These are phyloP conservation scores for Pecten maximus DNA, from an alignment of 2,888 invertebrate genomes.

Conservation along the genomic window DNA sequence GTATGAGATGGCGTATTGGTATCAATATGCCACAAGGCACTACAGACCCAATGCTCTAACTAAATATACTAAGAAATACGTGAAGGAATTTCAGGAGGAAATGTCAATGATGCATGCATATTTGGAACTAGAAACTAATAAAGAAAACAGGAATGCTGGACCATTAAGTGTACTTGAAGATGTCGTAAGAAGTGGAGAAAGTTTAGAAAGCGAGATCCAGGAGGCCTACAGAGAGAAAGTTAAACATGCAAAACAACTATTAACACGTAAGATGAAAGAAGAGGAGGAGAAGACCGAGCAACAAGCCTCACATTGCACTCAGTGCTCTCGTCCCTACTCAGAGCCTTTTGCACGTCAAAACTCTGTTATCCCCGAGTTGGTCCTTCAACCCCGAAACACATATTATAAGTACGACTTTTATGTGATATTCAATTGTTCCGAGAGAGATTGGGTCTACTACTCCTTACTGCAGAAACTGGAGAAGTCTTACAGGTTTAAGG, in stretches of 20 bases:
- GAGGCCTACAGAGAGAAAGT: not conserved
- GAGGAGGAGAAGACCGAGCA: not conserved
- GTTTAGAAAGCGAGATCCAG: not conserved
- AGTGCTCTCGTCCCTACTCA: not conserved
- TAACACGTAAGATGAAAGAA: not conserved
- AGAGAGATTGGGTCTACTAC: constrained; percentile 50
- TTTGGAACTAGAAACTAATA: not conserved
- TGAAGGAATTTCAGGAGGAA: not conserved
- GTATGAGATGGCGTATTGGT: constrained; percentile 2
- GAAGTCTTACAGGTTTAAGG: constrained; percentile 46
- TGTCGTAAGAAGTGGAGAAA: not conserved
- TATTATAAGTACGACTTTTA: constrained; percentile 48
- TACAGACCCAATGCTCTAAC: not conserved
- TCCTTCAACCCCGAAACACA: constrained; percentile 35
- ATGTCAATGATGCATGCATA: constrained; percentile 15
- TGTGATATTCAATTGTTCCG: constrained; percentile 39
- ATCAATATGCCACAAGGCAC: not conserved
- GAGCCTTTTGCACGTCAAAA: not conserved
- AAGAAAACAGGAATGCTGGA: not conserved
- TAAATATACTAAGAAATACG: not conserved
- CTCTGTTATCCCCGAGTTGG: constrained; percentile 37
- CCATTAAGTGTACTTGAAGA: not conserved
- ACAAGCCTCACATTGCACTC: not conserved
- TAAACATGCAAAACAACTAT: not conserved
- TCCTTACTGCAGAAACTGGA: constrained; percentile 42